Conservation (phyloP, 2,113 vertebrate species). For the Callopanchax toddi region DNA sequence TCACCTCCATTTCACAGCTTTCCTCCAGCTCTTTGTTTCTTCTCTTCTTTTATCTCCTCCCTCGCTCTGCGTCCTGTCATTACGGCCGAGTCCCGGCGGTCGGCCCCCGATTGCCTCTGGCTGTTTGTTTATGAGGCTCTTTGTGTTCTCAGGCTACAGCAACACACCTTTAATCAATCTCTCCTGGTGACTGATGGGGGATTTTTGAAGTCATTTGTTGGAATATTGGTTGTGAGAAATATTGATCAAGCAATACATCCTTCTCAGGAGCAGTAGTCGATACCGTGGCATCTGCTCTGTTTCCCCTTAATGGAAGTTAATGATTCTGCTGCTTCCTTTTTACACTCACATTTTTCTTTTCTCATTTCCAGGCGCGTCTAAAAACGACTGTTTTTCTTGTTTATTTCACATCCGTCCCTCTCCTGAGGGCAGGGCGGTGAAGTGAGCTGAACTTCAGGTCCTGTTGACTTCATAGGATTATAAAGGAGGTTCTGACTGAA, state of each 20-base stretch:
- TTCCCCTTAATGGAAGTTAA: slow-evolving; percentile 67
- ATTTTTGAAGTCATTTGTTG: slow-evolving; percentile 66
- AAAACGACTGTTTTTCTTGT: slow-evolving; percentile 33
- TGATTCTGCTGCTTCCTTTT: slow-evolving; percentile 43
- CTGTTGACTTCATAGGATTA: too few relatives aligned
- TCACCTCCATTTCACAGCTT: background rate
- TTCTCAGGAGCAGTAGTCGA: slow-evolving; percentile 43
- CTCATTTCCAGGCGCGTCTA: slow-evolving; percentile 17
- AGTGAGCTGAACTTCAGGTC: too few relatives aligned
- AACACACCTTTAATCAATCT: slow-evolving; percentile 25
- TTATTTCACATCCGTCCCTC: slow-evolving; percentile 18
- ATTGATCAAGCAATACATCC: slow-evolving; percentile 67
- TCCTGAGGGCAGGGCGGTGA: background rate
- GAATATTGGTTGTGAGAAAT: slow-evolving; percentile 63
- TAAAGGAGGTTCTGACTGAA: too few relatives aligned
- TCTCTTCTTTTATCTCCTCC: background rate
- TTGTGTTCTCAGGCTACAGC: slow-evolving; percentile 16
- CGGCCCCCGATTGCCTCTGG: background rate
- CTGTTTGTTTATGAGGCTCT: slow-evolving; percentile 42
- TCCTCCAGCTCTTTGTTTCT: background rate
- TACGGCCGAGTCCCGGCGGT: background rate
- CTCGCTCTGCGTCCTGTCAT: background rate
- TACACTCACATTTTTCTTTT: slow-evolving; percentile 28
- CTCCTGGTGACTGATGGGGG: slow-evolving; percentile 43
- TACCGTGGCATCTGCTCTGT: slow-evolving; percentile 52